Base-by-base conservation (phyloP, 2,113 vertebrate genomes). In the Oxyruncus cristatus region DNA sequence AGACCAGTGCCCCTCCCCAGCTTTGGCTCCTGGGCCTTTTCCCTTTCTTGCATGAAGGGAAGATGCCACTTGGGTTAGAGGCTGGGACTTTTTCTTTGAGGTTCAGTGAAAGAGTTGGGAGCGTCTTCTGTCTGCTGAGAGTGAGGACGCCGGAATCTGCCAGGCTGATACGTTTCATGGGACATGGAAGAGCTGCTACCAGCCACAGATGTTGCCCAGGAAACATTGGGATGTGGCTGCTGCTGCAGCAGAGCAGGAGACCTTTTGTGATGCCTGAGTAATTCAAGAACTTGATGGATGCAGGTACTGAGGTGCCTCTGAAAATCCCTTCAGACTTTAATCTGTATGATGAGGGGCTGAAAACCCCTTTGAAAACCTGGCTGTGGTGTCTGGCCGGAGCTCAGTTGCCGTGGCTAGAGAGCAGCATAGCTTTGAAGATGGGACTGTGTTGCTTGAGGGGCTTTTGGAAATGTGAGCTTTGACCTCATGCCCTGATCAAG, bases 381-480 rank as follows among this genome's bases (percentile, higher is more conserved):
- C 59, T 5, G 1, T 32, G 28, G 65, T 77, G 55, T 67, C 81
- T 23, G 42, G 20, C 56, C n/a, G 14, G 83, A 73, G 67, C 49
- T 66, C 19, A 63, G 63, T 37, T 2, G 2, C 59, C 1, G 5
- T 70, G 37, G 49, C 35, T 35, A 17, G 76, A 61, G 42, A 76
- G 67, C 86, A 76, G 24, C 4, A 12, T 47, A 0, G 10, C 75
- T 76, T 61, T 72, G 67, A 72, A 68, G 67, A 10, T 11, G 32
- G 49, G 49, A 17, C 66, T 76, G 21, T 47, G 27, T 61, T 91
- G 75, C 63, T 92, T 2, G 28, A 42, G 3, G 11, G 52, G 37
- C 19, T 23, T 92, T 79, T 68, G 71, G 79, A 88, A 72, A 47
- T 6, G 71, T 33, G 71, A 95, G 49, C 53, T 80, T 73, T 95